Conservation (phyloP, 2,888 invertebrate genomes). For the Aspidiotus rigidus region DNA sequence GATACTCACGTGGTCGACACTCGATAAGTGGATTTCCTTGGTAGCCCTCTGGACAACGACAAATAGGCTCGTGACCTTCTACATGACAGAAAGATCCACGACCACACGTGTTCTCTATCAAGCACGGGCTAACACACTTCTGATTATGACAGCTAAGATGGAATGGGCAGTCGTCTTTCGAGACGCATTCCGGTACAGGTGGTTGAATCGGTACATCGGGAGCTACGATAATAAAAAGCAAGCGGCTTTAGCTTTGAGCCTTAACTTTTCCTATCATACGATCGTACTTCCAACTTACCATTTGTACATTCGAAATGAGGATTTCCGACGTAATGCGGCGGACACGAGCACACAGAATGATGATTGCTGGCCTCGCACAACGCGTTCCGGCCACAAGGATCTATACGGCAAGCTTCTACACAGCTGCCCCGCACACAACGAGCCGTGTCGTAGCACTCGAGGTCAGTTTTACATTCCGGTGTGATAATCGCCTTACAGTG, state of each 20-base stretch:
- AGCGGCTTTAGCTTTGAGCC: too few species aligned
- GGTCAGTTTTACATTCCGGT: constrained; percentile 56
- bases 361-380: constrained; percentile 68
- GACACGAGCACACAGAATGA: constrained; percentile 67
- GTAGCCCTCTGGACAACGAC: constrained; percentile 71
- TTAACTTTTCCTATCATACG: background rate
- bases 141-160: constrained; percentile 69
- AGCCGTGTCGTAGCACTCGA: constrained; percentile 64
- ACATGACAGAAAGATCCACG: constrained; percentile 72
- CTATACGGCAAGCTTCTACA: constrained; percentile 66
- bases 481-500: constrained; percentile 56
- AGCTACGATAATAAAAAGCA: constrained; percentile 16
- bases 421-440: constrained; percentile 68
- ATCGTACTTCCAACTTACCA: constrained; percentile 44
- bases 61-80: constrained; percentile 62
- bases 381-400: constrained; percentile 73
- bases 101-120: constrained; percentile 59
- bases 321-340: constrained; percentile 67
- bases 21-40: constrained; percentile 61
- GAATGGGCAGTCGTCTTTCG: constrained; percentile 64
- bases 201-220: constrained; percentile 41
- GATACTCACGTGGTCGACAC: constrained; percentile 68
- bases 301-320: constrained; percentile 65
- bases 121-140: constrained; percentile 68
- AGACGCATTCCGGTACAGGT: constrained; percentile 59